Base-by-base conservation (phyloP, 2,888 invertebrate species). In the Drepanosiphum platanoidis region DNA sequence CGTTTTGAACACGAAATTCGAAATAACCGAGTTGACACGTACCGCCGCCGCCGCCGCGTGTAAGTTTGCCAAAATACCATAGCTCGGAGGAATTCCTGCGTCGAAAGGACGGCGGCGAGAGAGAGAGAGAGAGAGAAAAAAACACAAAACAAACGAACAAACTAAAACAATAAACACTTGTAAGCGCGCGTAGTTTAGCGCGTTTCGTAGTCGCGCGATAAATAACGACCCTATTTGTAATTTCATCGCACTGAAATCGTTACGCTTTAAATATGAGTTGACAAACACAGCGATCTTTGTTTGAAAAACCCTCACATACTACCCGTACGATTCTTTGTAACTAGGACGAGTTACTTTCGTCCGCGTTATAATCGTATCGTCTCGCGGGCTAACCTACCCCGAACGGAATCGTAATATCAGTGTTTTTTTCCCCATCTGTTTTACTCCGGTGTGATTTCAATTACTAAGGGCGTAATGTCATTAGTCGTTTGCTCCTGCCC, bases 21-120 rank as follows among this genome's bases (percentile, higher is more conserved):
- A 74, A 52, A 74, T 32, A 74, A 74, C 32, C 11, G 30, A 15
- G 32, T 74, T 52, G 74, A 74, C 74, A 74, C 32, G 42, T 39
- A 39, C 2, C 74, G n/a, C n/a, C n/a, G n/a, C n/a, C n/a, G n/a
- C n/a, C n/a, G n/a, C n/a, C n/a, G n/a, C n/a, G 46, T 9, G 22
- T 11, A 74, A 74, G 46, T 74, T 30, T 74, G 32, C 46, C 34
- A 9, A 52, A 46, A 18, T 22, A 27, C 30, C 32, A 30, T 72
- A n/a, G 30, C 30, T 46, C 9, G 46, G 32, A 36, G 46, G 32
- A 36, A 52, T 74, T 74, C 13, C 9, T 0, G 13, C 30, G 27
- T 22, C 1, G 52, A 9, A 9, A 32, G 22, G 46, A 74, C 32
- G 0, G 52, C 11, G 32, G 15, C 15, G 32, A 32, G 18, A 2